Evolutionary conservation across 1,140 invertebrate genomes (phyloP), one percentile per base, ranked within the genome.

Genomic region (Hirudo medicinalis): DNA sequence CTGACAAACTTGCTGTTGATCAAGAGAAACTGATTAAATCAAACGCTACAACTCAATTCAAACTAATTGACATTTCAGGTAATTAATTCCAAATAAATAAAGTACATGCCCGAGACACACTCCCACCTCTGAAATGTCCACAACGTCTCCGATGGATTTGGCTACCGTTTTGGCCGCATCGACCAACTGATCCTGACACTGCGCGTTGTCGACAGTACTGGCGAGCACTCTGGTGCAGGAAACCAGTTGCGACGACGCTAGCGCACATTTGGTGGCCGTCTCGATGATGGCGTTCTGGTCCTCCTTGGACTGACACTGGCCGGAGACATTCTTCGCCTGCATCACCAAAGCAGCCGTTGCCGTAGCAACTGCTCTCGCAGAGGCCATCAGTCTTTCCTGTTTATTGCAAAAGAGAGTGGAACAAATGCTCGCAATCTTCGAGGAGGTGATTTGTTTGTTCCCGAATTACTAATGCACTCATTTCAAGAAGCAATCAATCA

Each of bases 241-340:
- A 0, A 99, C 94, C 0, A 99, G 84, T 80, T 99, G 96, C 40
- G 93, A 97, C 0, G 96, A 98, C 0, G 94, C 92, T 29, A 99
- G 83, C 0, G 96, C 96, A 82, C 94, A 96, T 81, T 97, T 89
- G 0, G 94, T 97, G 0, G 96, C 96, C 0, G 92, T 90, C 17
- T 88, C 89, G 75, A 98, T 97, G 2, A 98, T 92, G 75, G 87
- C 86, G 81, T 97, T 95, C 76, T 71, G 63, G 53, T 74, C 69
- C 19, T 67, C 54, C 68, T 74, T 63, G 53, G 54, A 67, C 40
- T 68, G 40, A 63, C 73, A 74, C 67, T 89, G 91, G 9, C 90
- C 89, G 0, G 95, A 83, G 29, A 85, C 80, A 54, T 78, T 81
- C 75, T 85, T 85, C 9, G 84, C 84, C 74, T 80, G 80, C 54